These are phyloP conservation scores for Chalcosyrphus nemorum DNA, from an alignment of 2,888 invertebrate species.

Conservation along the genomic window DNA sequence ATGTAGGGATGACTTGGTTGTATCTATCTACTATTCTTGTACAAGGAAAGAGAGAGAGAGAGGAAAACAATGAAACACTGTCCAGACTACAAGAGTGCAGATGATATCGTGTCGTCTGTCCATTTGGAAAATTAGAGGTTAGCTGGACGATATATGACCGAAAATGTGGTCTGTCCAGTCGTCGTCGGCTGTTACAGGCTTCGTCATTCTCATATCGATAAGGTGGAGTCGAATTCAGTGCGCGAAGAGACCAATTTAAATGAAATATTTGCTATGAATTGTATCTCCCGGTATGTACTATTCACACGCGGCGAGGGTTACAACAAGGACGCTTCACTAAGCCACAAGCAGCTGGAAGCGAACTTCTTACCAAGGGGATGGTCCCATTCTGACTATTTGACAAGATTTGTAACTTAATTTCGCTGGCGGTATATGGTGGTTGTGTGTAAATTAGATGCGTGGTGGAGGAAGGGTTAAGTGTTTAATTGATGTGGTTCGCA, in stretches of 20 bases:
- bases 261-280: conserved; percentile 71
- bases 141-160: conserved; percentile 70
- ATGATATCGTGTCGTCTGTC: conserved; percentile 74
- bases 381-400: conserved; percentile 59
- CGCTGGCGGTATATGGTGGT: conserved; percentile 36
- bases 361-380: conserved; percentile 45
- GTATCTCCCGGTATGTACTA: conserved; percentile 22
- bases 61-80: not conserved
- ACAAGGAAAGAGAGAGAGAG: not conserved
- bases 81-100: conserved; percentile 42
- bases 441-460: conserved; percentile 39
- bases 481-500: conserved; percentile 53
- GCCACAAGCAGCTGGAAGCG: conserved; percentile 56
- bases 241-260: conserved; percentile 68
- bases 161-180: conserved; percentile 65
- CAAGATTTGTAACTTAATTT: conserved; percentile 73
- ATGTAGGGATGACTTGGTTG: conserved; percentile 19
- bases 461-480: conserved; percentile 58
- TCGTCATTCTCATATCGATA: conserved; percentile 44
- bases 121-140: conserved; percentile 74
- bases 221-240: conserved; percentile 56
- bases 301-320: conserved; percentile 31
- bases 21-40: conserved; percentile 36
- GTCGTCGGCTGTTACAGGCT: conserved; percentile 9
- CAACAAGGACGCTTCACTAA: conserved; percentile 18